Percentiles rank a stretch among this genome's conserved stretches.
These are phyloP conservation scores for Elgaria multicarinata DNA, from an alignment of 2,113 vertebrate genomes.

Conservation along the genomic window DNA sequence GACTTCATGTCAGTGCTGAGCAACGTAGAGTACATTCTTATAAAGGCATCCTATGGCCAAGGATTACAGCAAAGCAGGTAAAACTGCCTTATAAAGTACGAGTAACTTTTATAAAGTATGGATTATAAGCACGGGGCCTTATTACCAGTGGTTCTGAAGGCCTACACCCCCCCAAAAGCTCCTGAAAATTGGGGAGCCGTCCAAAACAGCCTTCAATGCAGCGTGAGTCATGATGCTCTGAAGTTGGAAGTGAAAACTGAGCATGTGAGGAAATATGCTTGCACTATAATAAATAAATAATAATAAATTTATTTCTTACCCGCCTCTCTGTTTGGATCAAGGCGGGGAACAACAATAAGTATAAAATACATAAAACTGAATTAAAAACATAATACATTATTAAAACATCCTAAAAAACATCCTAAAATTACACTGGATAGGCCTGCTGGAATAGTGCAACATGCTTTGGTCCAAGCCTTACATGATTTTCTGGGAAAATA, in stretches of 20 bases:
- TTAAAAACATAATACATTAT: too few species aligned
- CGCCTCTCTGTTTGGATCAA: too few species aligned
- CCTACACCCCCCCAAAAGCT: neutral
- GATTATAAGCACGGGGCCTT: neutral
- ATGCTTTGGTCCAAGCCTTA: neutral
- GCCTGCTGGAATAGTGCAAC: too few species aligned
- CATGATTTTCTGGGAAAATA: neutral
- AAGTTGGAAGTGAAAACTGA: neutral
- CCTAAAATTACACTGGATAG: too few species aligned
- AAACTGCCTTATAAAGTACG: neutral
- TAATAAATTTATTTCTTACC: too few species aligned
- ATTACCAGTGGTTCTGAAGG: neutral
- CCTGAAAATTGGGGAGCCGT: neutral
- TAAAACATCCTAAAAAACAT: too few species aligned
- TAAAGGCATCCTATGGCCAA: slow-evolving; percentile 91
- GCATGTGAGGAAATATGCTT: neutral
- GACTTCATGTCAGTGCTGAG: slow-evolving; percentile 93
- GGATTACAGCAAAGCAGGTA: slow-evolving; percentile 94
- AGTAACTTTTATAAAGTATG: neutral
- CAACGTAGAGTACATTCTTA: slow-evolving; percentile 87
- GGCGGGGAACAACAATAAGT: too few species aligned
- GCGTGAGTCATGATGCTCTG: neutral
- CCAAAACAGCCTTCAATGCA: neutral
- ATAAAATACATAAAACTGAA: too few species aligned
- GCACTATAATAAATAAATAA: too few species aligned